Percentiles rank a stretch among this genome's conserved stretches.
phyloP scores from a whole-genome alignment of 2,113 vertebrate genomes.

The Mus spicilegus region DNA sequence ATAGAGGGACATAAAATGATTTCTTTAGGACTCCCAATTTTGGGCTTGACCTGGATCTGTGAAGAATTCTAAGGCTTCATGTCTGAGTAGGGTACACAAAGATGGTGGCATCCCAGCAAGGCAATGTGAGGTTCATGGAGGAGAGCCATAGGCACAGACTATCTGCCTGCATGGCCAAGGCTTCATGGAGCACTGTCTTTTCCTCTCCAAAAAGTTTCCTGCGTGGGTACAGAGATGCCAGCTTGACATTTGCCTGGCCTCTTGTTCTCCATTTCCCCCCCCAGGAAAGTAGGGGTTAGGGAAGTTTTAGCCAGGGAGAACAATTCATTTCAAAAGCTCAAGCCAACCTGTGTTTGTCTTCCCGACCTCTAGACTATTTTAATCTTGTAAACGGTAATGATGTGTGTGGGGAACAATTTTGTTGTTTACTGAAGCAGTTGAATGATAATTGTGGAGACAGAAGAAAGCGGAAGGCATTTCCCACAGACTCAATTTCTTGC shows the following conservation, averaged over 20 bases:
- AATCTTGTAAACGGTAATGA: conserved; percentile 74
- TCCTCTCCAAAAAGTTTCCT: background rate
- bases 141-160: background rate
- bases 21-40: background rate
- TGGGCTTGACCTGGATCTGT: background rate
- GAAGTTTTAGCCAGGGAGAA: background rate
- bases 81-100: background rate
- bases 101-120: background rate
- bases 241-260: background rate
- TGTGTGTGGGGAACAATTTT: conserved; percentile 72
- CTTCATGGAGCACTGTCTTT: background rate
- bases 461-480: conserved; percentile 73
- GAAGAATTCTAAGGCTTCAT: background rate
- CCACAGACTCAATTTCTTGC: conserved; percentile 2
- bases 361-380: conserved; percentile 52
- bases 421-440: conserved; percentile 78
- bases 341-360: conserved; percentile 47
- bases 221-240: background rate
- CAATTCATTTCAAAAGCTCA: conserved; percentile 50
- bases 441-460: conserved; percentile 73
- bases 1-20: background rate
- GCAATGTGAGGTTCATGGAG: fast-evolving
- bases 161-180: fast-evolving
- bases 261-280: background rate
- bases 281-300: background rate